phyloP scores from a whole-genome alignment of 2,113 vertebrate genomes.

The Meriones unguiculatus region DNA sequence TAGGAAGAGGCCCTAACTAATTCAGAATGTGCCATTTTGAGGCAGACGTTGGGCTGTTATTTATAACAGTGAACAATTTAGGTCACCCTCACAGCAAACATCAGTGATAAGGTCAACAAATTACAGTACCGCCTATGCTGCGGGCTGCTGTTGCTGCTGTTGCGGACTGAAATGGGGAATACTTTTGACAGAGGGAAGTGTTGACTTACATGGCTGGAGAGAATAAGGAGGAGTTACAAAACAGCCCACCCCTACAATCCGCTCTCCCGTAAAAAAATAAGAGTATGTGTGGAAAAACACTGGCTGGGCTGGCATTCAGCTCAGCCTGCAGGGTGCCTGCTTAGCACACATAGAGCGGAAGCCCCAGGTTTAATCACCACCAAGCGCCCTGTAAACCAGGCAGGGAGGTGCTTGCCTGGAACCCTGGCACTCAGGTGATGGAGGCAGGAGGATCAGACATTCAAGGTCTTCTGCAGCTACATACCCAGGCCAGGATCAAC shows the following conservation, averaged over 20 bases:
- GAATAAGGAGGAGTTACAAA: background rate
- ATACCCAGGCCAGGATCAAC: background rate
- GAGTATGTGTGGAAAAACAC: background rate
- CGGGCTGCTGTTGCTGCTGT: background rate
- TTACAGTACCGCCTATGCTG: background rate
- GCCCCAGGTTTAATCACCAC: background rate
- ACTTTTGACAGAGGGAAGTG: background rate
- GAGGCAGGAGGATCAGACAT: background rate
- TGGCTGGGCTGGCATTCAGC: too few species aligned
- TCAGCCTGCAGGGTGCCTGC: background rate
- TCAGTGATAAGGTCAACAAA: conserved; percentile 33
- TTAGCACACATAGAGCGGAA: background rate
- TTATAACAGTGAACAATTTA: conserved; percentile 44
- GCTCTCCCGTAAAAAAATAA: background rate
- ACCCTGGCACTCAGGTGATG: background rate
- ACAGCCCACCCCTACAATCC: background rate
- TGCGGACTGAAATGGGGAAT: background rate
- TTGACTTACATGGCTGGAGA: conserved; percentile 12
- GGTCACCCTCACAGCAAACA: conserved; percentile 41
- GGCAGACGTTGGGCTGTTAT: conserved; percentile 48
- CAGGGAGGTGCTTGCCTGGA: background rate
- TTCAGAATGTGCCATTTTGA: conserved; percentile 44
- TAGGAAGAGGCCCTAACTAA: background rate
- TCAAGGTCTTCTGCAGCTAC: background rate
- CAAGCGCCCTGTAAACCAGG: background rate